Evolutionary conservation across 2,888 invertebrate genomes (phyloP).

Genomic region (Lepidocyrtoides sp.): DNA sequence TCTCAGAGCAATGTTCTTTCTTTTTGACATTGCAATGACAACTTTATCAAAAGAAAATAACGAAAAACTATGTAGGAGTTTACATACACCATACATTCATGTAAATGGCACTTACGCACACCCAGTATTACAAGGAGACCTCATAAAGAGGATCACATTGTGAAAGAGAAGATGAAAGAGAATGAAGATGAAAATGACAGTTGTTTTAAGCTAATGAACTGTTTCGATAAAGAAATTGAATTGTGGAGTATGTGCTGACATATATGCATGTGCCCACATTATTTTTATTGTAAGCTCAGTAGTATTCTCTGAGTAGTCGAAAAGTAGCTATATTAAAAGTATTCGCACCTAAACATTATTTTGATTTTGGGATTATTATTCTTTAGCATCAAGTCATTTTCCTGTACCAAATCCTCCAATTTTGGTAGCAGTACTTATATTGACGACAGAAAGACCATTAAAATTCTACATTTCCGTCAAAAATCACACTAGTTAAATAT

Average conservation of each 20-base stretch:
- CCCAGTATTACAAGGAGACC: not conserved
- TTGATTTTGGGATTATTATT: not conserved
- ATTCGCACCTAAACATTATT: not conserved
- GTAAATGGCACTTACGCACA: not conserved
- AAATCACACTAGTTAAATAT: slow-evolving; percentile 65
- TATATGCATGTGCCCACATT: not conserved
- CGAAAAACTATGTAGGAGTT: not conserved
- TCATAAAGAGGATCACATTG: slow-evolving; percentile 22
- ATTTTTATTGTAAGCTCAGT: not conserved
- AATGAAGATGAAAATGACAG: slow-evolving; percentile 21
- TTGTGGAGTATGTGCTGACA: slow-evolving; percentile 13
- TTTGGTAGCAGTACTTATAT: too few relatives aligned
- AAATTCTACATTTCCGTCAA: slow-evolving; percentile 35
- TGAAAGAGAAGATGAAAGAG: slow-evolving; percentile 21
- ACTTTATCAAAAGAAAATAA: slow-evolving; percentile 6
- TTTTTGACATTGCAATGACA: not conserved
- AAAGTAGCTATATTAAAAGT: not conserved
- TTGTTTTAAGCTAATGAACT: slow-evolving; percentile 56
- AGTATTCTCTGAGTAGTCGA: not conserved
- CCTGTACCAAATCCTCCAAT: too few relatives aligned
- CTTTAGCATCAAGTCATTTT: not conserved
- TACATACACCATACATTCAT: not conserved
- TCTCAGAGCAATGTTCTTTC: not conserved
- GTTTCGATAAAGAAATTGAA: slow-evolving; percentile 16
- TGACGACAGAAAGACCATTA: slow-evolving; percentile 10